phyloP scores from a whole-genome alignment of 2,888 invertebrate species.

The Volucella bombylans region DNA sequence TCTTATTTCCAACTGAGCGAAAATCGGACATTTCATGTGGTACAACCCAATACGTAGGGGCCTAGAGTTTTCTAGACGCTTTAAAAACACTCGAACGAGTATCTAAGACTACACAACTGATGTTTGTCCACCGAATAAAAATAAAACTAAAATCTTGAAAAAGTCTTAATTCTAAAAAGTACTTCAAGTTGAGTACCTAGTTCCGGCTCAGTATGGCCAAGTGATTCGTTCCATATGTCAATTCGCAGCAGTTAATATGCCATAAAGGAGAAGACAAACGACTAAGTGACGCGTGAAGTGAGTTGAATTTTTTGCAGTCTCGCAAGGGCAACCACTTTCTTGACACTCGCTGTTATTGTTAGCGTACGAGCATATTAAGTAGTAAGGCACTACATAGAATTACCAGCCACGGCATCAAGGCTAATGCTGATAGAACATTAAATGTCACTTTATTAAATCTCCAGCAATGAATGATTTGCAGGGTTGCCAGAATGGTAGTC shows the following conservation, averaged over 20 bases:
- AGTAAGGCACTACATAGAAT: neutral
- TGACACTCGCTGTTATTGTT: slow-evolving; percentile 49
- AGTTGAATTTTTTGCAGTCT: slow-evolving; percentile 71
- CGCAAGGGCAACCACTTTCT: slow-evolving; percentile 74
- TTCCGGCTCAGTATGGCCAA: slow-evolving; percentile 28
- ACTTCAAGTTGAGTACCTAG: slow-evolving; percentile 35
- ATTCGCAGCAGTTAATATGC: slow-evolving; percentile 69
- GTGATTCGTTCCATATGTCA: slow-evolving; percentile 62
- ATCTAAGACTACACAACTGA: slow-evolving; percentile 41
- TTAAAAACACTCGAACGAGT: slow-evolving; percentile 8
- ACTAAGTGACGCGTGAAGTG: slow-evolving; percentile 73
- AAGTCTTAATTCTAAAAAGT: slow-evolving; percentile 38
- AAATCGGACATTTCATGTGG: too few species aligned
- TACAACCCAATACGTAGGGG: slow-evolving; percentile 37
- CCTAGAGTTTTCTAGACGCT: slow-evolving; percentile 39
- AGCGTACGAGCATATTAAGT: slow-evolving; percentile 4
- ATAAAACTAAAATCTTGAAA: slow-evolving; percentile 8
- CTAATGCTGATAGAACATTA: slow-evolving; percentile 70
- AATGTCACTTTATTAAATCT: slow-evolving; percentile 73
- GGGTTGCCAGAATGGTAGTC: too few species aligned
- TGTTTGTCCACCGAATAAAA: too few species aligned
- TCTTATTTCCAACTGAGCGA: too few species aligned
- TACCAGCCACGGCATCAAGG: too few species aligned
- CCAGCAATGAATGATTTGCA: slow-evolving; percentile 26
- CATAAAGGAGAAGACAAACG: slow-evolving; percentile 74